phyloP scores from a whole-genome alignment of 2,113 vertebrate species.

The Takifugu bimaculatus region DNA sequence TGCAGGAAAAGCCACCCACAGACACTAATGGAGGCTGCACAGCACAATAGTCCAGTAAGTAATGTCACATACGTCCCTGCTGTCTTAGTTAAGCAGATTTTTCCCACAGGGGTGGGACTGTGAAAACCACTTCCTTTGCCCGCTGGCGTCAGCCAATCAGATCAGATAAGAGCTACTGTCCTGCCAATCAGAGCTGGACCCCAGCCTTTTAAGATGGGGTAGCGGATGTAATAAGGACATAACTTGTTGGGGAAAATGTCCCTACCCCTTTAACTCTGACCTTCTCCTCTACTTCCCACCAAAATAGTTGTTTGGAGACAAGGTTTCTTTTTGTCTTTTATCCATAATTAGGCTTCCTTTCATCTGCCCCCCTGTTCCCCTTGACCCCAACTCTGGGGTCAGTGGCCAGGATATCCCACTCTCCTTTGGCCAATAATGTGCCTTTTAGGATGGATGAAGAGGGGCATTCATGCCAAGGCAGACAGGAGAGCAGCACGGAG shows the following conservation, averaged over 20 bases:
- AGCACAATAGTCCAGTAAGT: not conserved
- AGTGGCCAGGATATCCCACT: slow-evolving; percentile 81
- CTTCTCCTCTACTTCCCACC: slow-evolving; percentile 67
- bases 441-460: slow-evolving; percentile 79
- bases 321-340: slow-evolving; percentile 78
- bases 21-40: slow-evolving; percentile 8
- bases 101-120: slow-evolving; percentile 71
- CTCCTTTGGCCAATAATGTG: slow-evolving; percentile 76
- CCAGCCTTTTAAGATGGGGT: slow-evolving; percentile 44
- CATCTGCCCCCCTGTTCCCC: slow-evolving; percentile 80
- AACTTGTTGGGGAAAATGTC: slow-evolving; percentile 69
- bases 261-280: slow-evolving; percentile 51
- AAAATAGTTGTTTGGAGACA: slow-evolving; percentile 80
- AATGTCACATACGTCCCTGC: not conserved
- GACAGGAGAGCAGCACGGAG: slow-evolving; percentile 71
- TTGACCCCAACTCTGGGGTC: slow-evolving; percentile 75
- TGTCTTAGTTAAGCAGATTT: slow-evolving; percentile 9
- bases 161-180: slow-evolving; percentile 70
- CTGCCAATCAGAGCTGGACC: slow-evolving; percentile 63
- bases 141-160: slow-evolving; percentile 69
- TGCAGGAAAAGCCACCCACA: slow-evolving; percentile 27
- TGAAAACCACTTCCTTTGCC: slow-evolving; percentile 79
- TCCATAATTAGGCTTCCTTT: slow-evolving; percentile 77
- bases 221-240: slow-evolving; percentile 61
- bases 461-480: slow-evolving; percentile 77